Percentiles rank a stretch among this genome's conserved stretches.
Evolutionary conservation across 2,888 invertebrate genomes (phyloP).

Genomic region (Priapulus caudatus): DNA sequence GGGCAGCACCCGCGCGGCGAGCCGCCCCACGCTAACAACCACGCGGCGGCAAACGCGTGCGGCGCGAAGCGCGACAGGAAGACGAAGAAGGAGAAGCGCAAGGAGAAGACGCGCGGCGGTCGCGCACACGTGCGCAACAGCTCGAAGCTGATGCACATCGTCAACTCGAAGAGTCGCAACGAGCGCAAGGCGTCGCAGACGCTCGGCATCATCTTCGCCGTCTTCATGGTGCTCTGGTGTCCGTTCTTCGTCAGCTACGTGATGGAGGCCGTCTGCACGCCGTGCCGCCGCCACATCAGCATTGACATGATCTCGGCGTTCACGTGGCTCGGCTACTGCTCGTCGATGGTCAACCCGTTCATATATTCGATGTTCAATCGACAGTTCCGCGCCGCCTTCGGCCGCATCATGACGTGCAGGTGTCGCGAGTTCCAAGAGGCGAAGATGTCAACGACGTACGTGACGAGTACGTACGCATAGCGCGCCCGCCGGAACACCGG

Average conservation of each 20-base stretch:
- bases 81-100: background rate
- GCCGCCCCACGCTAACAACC: background rate
- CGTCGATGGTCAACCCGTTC: background rate
- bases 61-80: background rate
- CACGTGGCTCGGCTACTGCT: background rate
- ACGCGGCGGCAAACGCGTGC: background rate
- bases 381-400: background rate
- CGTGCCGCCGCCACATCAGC: background rate
- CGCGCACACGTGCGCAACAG: background rate
- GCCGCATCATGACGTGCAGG: background rate
- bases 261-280: background rate
- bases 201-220: background rate
- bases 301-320: background rate
- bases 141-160: background rate
- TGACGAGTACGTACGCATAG: too few relatives aligned
- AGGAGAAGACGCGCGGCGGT: background rate
- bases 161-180: background rate
- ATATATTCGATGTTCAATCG: background rate
- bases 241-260: slow-evolving; percentile 1
- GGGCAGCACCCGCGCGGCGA: background rate
- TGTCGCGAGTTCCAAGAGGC: background rate
- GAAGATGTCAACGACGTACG: too few relatives aligned
- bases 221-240: slow-evolving; percentile 1
- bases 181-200: background rate
- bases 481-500: too few relatives aligned